Percentiles rank a stretch among this genome's conserved stretches.
phyloP scores from a whole-genome alignment of 2,113 vertebrate species.

The Chionomys nivalis region DNA sequence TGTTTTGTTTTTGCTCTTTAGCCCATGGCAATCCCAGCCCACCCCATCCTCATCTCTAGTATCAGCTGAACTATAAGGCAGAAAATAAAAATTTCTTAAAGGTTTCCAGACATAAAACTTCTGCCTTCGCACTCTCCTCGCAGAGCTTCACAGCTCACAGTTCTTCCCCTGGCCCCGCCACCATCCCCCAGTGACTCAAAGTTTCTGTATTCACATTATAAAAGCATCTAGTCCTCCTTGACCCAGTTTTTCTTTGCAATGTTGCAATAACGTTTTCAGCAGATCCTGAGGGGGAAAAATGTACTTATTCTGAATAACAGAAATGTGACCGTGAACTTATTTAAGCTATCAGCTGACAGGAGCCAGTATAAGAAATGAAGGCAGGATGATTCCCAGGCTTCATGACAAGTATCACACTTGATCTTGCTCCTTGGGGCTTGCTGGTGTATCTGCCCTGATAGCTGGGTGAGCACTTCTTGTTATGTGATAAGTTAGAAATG shows the following conservation, averaged over 20 bases:
- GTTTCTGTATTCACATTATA: not conserved
- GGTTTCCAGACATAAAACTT: not conserved
- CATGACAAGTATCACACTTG: not conserved
- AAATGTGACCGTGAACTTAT: not conserved
- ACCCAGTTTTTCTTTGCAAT: not conserved
- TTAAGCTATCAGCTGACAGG: not conserved
- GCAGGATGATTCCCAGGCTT: not conserved
- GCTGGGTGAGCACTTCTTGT: not conserved
- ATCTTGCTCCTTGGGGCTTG: not conserved
- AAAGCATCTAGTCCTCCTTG: not conserved
- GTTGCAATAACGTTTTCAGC: not conserved
- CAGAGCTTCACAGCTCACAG: not conserved
- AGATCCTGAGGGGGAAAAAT: not conserved
- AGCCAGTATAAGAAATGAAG: not conserved
- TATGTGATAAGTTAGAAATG: not conserved
- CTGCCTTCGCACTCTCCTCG: not conserved
- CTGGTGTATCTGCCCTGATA: rapidly evolving
- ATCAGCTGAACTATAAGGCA: not conserved
- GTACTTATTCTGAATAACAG: not conserved
- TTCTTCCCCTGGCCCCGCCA: not conserved
- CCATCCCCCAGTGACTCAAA: not conserved
- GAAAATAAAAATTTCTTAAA: not conserved
- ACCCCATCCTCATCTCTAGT: rapidly evolving
- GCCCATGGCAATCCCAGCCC: not conserved
- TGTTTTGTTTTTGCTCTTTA: not conserved